Evolutionary conservation across 1,140 invertebrate species (phyloP).

Genomic region (Tetragonula clypearis): DNA sequence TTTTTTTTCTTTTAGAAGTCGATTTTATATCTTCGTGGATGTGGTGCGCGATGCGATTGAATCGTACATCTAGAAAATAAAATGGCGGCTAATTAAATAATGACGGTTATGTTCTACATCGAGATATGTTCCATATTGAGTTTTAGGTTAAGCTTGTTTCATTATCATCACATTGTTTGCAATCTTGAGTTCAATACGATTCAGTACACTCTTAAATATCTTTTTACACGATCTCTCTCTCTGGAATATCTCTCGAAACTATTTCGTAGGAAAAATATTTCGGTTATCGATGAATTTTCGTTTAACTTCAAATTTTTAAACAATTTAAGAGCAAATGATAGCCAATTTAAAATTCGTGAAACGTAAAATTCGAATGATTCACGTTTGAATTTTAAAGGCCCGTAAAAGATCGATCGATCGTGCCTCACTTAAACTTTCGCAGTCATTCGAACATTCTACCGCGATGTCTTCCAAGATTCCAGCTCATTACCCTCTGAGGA

Average conservation of each 20-base stretch:
- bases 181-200: not conserved
- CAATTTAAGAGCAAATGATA: not conserved
- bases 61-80: not conserved
- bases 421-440: not conserved
- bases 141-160: not conserved
- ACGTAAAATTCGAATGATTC: not conserved
- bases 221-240: too few relatives aligned
- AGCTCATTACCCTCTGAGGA: not conserved
- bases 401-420: not conserved
- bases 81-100: not conserved
- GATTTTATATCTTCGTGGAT: not conserved
- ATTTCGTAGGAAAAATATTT: not conserved
- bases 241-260: too few relatives aligned
- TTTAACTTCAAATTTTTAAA: not conserved
- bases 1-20: not conserved
- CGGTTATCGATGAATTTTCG: not conserved
- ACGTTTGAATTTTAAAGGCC: not conserved
- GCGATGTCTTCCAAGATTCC: constrained; percentile 8
- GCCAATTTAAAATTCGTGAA: not conserved
- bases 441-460: not conserved
- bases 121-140: too few relatives aligned
- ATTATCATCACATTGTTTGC: not conserved
- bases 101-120: not conserved
- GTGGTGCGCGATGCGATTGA: not conserved
- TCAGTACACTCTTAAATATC: not conserved